Percentiles rank a stretch among this genome's conserved stretches.
These are phyloP conservation scores for Zhengitettix transpicula DNA, from an alignment of 2,888 invertebrate species.

Conservation along the genomic window DNA sequence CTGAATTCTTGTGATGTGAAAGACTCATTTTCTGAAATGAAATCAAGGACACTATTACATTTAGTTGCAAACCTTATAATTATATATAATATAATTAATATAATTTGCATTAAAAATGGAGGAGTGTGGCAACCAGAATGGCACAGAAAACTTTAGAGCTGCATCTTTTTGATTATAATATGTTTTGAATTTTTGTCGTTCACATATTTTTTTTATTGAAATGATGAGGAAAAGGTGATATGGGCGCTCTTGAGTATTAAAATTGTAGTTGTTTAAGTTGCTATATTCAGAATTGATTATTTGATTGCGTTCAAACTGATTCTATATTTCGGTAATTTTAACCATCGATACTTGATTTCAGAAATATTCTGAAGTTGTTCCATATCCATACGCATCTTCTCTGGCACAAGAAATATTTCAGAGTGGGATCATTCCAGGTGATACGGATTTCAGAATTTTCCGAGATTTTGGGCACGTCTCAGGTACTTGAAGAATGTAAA, in stretches of 20 bases:
- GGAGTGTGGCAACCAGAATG: too few species aligned
- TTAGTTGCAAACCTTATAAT: too few species aligned
- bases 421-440: constrained; percentile 77
- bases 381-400: constrained; percentile 71
- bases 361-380: constrained; percentile 57
- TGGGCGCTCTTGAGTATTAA: not conserved
- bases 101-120: too few species aligned
- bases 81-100: too few species aligned
- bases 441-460: constrained; percentile 83
- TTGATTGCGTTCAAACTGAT: not conserved
- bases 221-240: too few species aligned
- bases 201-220: too few species aligned
- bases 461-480: constrained; percentile 73
- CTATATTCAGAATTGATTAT: not conserved
- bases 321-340: not conserved
- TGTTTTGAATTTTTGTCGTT: too few species aligned
- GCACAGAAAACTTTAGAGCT: too few species aligned
- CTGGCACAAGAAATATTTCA: constrained; percentile 81
- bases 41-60: too few species aligned
- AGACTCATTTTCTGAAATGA: too few species aligned
- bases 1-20: too few species aligned
- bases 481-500: constrained; percentile 30
- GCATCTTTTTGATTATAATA: too few species aligned
- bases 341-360: constrained; percentile 19
- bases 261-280: not conserved